Evolutionary conservation across 2,797 vertebrate genomes (phyloP), one percentile per base, ranked within the genome.

Genomic region (Alca torda): DNA sequence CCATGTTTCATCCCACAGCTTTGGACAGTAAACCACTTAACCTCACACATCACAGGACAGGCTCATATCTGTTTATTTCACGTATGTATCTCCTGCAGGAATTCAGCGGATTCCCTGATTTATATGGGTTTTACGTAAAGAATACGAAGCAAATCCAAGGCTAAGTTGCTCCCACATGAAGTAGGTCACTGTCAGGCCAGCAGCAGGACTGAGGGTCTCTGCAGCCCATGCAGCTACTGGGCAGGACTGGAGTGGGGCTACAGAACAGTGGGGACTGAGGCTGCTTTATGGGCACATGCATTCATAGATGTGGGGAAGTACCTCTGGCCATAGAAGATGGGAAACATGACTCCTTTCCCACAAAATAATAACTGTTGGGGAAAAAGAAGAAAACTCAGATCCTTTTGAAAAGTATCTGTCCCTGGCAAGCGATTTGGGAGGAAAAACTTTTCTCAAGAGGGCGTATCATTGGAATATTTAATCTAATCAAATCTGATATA

Each of bases 11-110:
- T 80, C 56, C 51, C 60, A 65, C 15, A 82, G 80, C 33, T 91
- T 61, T 70, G 83, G 61, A 59, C 9, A 84, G 59, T 37, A 84
- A 82, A 43, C 33, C 85, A 86, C 78, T 92, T 78, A 74, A 87
- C 63, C 72, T 83, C 54, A 80, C 60, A 57, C 30, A 63, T 74
- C 60, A 31, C n/a, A 50, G 86, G 78, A 56, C 72, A 77, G 54
- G 41, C 60, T 85, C 31, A 3, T 39, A 31, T n/a, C 60, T 53
- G 31, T 85, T 79, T 63, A 83, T 86, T 72, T 87, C 45, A 75
- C 69, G 69, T 31, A 15, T 3, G 1, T 30, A 84, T 56, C 75
- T 94, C 61, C 92, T 51, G 30, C 10, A 86, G 79, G 61, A 80
- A 72, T 81, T 72, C 73, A 51, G 37, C 20, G 31, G 33, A 64